Evolutionary conservation across 2,113 vertebrate species (phyloP).

Genomic region (Engraulis encrasicolus): DNA sequence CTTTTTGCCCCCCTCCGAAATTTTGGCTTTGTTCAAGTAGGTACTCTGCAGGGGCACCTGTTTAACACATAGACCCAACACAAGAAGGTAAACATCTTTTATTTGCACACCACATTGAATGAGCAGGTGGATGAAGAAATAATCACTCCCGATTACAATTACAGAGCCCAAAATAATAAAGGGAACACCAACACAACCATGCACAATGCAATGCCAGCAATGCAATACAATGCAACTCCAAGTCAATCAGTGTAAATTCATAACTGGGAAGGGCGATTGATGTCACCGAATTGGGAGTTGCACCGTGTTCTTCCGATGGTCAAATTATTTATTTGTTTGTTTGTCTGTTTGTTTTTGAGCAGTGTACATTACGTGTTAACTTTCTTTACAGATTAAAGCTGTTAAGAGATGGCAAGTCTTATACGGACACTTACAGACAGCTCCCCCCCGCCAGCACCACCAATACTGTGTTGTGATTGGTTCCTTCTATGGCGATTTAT

Average conservation of each 20-base stretch:
- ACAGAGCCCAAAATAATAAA: no score
- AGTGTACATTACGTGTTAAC: not conserved
- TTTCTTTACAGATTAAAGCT: not conserved
- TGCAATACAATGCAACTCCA: no score
- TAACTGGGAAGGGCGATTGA: no score
- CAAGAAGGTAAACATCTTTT: not conserved
- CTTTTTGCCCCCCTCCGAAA: conserved; percentile 90
- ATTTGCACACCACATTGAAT: not conserved
- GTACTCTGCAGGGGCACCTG: conserved; percentile 86
- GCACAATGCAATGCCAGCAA: no score
- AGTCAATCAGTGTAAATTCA: no score
- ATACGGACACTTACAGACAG: conserved; percentile 67
- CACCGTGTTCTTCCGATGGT: no score
- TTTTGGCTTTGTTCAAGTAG: conserved; percentile 90
- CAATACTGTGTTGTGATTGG: conserved; percentile 86
- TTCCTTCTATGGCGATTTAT: conserved; percentile 88
- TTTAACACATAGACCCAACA: not conserved
- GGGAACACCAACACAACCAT: no score
- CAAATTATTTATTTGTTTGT: no score
- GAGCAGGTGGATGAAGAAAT: no score
- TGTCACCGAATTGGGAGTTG: no score
- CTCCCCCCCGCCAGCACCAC: conserved; percentile 67
- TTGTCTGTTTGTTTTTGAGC: no score
- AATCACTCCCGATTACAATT: not conserved
- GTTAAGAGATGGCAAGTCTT: not conserved